Percentiles rank a stretch among this genome's conserved stretches.
Evolutionary conservation across 2,888 invertebrate genomes (phyloP).

Genomic region (Biston stratarius): DNA sequence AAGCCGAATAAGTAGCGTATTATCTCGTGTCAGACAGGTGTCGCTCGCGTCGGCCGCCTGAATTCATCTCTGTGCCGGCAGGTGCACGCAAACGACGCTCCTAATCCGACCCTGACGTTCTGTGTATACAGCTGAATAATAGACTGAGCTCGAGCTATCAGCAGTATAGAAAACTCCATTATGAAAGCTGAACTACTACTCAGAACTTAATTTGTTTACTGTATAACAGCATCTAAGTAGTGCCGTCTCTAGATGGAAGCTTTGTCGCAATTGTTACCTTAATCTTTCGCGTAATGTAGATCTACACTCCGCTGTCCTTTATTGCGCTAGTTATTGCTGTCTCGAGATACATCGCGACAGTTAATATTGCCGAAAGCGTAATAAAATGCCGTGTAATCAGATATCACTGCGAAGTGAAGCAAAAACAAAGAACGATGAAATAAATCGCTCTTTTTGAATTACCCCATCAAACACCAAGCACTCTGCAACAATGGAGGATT

Average conservation of each 20-base stretch:
- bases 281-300: conserved; percentile 43
- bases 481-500: conserved; percentile 69
- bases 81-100: conserved; percentile 72
- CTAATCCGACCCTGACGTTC: conserved; percentile 72
- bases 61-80: conserved; percentile 77
- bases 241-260: conserved; percentile 21
- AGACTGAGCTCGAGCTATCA: conserved; percentile 56
- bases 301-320: conserved; percentile 39
- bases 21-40: conserved; percentile 81
- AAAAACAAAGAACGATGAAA: conserved; percentile 70
- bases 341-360: conserved; percentile 46
- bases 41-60: conserved; percentile 75
- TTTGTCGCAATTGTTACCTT: conserved; percentile 37
- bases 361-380: conserved; percentile 47
- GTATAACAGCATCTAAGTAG: conserved; percentile 27
- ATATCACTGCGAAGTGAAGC: conserved; percentile 47
- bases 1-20: conserved; percentile 79
- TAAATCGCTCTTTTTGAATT: conserved; percentile 70
- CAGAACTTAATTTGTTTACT: conserved; percentile 49
- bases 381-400: conserved; percentile 46
- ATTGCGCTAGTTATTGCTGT: conserved; percentile 42
- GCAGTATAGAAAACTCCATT: conserved; percentile 58
- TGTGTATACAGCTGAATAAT: conserved; percentile 55
- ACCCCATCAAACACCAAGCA: conserved; percentile 69
- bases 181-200: conserved; percentile 44